phyloP scores from a whole-genome alignment of 2,888 invertebrate genomes.

The Steinernema scapterisci region DNA sequence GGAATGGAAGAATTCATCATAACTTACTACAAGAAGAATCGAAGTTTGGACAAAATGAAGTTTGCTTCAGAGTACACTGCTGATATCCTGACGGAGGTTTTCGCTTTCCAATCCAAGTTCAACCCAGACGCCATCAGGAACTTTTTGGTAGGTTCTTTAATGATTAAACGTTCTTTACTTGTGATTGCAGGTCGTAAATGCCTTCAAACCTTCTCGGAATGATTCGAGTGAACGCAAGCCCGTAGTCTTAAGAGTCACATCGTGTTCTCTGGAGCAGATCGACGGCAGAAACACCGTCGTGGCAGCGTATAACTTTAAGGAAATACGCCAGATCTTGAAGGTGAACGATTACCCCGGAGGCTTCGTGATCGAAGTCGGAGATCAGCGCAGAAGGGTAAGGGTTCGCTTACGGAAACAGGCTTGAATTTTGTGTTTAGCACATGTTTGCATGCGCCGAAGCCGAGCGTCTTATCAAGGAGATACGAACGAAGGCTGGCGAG shows the following conservation, averaged over 20 bases:
- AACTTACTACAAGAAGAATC: slow-evolving; percentile 62
- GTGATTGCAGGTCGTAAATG: not conserved
- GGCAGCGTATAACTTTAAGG: slow-evolving; percentile 78
- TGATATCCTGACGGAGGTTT: slow-evolving; percentile 87
- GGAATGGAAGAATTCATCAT: slow-evolving; percentile 65
- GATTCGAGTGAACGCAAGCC: slow-evolving; percentile 81
- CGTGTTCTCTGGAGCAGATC: slow-evolving; percentile 86
- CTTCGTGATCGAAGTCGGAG: slow-evolving; percentile 87
- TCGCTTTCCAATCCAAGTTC: slow-evolving; percentile 55
- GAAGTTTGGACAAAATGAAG: slow-evolving; percentile 62
- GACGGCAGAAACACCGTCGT: slow-evolving; percentile 73
- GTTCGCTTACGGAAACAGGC: too few species aligned
- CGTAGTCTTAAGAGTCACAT: slow-evolving; percentile 86
- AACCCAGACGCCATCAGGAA: slow-evolving; percentile 36
- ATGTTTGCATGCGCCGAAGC: slow-evolving; percentile 79
- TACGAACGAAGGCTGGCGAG: slow-evolving; percentile 81
- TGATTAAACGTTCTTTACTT: too few species aligned
- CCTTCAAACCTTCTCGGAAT: slow-evolving; percentile 7
- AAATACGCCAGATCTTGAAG: slow-evolving; percentile 77
- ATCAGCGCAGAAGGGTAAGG: slow-evolving; percentile 84
- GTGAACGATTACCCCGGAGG: slow-evolving; percentile 89
- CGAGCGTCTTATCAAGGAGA: slow-evolving; percentile 84
- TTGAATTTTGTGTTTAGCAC: too few species aligned
- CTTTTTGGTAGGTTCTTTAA: not conserved
- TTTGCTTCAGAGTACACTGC: slow-evolving; percentile 83